Evolutionary conservation across 2,113 vertebrate genomes (phyloP), one percentile per base, ranked within the genome.

Genomic region (Mesitornis unicolor): DNA sequence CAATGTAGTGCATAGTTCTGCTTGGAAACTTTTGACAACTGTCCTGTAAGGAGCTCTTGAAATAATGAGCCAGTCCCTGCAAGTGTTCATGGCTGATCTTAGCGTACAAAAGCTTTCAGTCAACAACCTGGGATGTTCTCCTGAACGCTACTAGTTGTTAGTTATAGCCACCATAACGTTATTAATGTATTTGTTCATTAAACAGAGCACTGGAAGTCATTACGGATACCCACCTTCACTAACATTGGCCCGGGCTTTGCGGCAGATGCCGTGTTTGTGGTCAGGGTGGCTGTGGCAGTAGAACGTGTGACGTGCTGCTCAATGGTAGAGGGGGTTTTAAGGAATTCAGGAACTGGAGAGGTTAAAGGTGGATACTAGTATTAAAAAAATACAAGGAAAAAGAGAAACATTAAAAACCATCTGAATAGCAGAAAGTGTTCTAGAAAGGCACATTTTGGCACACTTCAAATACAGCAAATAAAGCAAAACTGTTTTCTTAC

Each of bases 161-260:
- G 53, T 33, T 82, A 20, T 2, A 76, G 70, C 45, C 36, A 40
- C 43, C 64, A 1, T 9, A 74, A 59, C 2, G 1, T 63, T 53
- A 56, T 50, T 74, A 2, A 1, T 20, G 14, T 9, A 35, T 42
- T 67, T 65, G 65, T 43, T 47, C 59, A 86, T 50, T 29, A 42
- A 36, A 14, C 26, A 42, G 6, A 65, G 80, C 60, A 56, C 3
- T 35, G 26, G 9, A 36, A 68, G 16, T 35, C 48, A 33, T 14
- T n/a, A 5, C 73, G 48, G 94, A n/a, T 6, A 78, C 98, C 69
- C 95, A 99, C 99, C 98, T 99, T 99, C 31, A 99, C 98, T 89
- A 99, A 98, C 0, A 99, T 97, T 47, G 98, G 99, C 83, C 97
- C 98, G 21, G 98, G 98, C 96, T 99, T 99, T 20, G 97, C 81